Conservation (phyloP, 2,797 vertebrate species). For the Sebastes steindachneri region DNA sequence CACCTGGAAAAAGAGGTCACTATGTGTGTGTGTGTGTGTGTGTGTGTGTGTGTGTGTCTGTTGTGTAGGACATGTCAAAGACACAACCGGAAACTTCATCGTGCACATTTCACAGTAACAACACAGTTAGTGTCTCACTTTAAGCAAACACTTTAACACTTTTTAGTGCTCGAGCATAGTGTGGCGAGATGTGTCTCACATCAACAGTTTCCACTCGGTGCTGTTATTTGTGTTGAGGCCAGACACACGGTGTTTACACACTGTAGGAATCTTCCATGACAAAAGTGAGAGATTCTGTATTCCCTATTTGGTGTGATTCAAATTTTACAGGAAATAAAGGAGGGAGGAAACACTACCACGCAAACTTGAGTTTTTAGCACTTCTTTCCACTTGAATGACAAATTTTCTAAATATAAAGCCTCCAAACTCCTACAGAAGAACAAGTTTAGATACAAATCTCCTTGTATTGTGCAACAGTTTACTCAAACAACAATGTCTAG, state of each 20-base stretch:
- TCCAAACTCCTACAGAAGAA: not conserved
- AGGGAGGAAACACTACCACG: constrained; percentile 8
- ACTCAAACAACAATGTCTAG: not conserved
- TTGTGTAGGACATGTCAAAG: not conserved
- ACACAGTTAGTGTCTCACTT: not conserved
- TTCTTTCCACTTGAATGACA: not conserved
- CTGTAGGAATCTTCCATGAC: constrained; percentile 55
- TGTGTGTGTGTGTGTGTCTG: not conserved
- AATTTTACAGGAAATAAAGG: constrained; percentile 55
- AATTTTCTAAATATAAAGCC: not conserved
- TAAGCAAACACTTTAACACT: not conserved
- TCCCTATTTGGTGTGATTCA: constrained; percentile 55
- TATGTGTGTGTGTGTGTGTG: not conserved
- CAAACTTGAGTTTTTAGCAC: not conserved
- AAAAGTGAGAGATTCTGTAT: constrained; percentile 22
- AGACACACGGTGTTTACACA: constrained; percentile 20
- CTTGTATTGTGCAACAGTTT: not conserved
- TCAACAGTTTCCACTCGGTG: constrained; percentile 25
- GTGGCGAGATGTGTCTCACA: constrained; percentile 1
- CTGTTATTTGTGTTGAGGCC: constrained; percentile 46
- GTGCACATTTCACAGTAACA: not conserved
- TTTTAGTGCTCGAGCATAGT: not conserved
- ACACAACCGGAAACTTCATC: not conserved
- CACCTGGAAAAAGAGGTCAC: constrained; percentile 60
- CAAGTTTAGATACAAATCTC: not conserved